A percentile compares a stretch with the other conserved stretches of the same genome.
These are phyloP conservation scores for Catostomus latipinnis DNA, from an alignment of 2,797 vertebrate species.

Conservation along the genomic window DNA sequence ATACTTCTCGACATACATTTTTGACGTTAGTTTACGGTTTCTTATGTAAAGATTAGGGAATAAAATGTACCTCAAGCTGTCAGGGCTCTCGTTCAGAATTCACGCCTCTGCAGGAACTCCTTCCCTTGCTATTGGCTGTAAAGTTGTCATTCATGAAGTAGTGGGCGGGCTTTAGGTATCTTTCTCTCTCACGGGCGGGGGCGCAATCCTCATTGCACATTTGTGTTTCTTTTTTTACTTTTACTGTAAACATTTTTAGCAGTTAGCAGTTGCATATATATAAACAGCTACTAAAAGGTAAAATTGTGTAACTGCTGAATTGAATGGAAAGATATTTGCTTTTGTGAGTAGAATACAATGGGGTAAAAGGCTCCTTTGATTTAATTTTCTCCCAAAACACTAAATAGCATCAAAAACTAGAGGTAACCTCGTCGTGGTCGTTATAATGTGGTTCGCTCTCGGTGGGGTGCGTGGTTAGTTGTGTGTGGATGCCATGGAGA, in stretches of 20 bases:
- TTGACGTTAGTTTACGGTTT: not conserved
- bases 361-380: no score
- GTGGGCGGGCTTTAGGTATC: conserved; percentile 5
- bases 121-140: conserved; percentile 46
- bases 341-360: not conserved
- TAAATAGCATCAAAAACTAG: no score
- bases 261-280: not conserved
- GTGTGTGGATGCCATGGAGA: no score
- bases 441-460: no score
- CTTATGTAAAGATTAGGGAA: not conserved
- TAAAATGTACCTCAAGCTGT: conserved; percentile 43
- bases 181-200: no score
- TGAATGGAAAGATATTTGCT: not conserved
- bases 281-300: no score
- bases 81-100: not conserved
- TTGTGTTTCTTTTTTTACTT: not conserved
- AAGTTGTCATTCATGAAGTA: conserved; percentile 6
- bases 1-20: not conserved
- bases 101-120: conserved; percentile 27
- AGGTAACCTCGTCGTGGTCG: no score
- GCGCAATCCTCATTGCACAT: not conserved
- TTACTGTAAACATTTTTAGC: no score
- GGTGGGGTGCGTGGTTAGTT: no score
- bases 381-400: no score
- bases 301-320: not conserved